phyloP scores from a whole-genome alignment of 1,140 invertebrate genomes.

The Papilio polyxenes region DNA sequence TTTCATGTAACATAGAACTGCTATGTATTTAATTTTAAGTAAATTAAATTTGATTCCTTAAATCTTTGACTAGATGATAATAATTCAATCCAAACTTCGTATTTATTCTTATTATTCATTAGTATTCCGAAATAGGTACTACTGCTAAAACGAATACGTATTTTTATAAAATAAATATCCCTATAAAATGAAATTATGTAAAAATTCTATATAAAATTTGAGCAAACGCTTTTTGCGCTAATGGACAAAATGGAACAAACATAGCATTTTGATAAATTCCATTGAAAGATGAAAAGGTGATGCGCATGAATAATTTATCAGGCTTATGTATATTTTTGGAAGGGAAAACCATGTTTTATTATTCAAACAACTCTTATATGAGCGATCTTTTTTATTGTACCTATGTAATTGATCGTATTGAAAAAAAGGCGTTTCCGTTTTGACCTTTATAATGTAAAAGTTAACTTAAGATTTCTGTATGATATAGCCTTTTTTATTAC shows the following conservation, averaged over 20 bases:
- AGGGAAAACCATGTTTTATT: constrained; percentile 26
- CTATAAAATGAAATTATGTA: neutral
- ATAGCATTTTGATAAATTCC: constrained; percentile 34
- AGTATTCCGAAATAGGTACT: neutral
- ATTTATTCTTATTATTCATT: neutral
- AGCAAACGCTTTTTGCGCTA: constrained; percentile 6
- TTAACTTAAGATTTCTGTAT: neutral
- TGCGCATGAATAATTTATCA: constrained; percentile 38
- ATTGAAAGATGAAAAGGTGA: constrained; percentile 35
- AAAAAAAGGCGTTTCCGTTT: neutral
- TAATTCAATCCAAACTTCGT: neutral
- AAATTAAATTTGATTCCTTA: neutral
- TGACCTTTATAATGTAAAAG: neutral
- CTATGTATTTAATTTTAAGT: neutral
- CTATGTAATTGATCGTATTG: neutral
- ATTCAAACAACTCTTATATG: constrained; percentile 26
- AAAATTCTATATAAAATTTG: neutral
- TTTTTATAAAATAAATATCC: neutral
- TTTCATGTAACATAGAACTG: too few species aligned
- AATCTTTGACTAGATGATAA: neutral
- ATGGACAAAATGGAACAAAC: constrained; percentile 33
- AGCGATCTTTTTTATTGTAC: constrained; percentile 15
- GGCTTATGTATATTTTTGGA: constrained; percentile 33
- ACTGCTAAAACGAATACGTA: neutral
- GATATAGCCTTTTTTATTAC: too few species aligned